Evolutionary conservation across 2,797 vertebrate genomes (phyloP).

Genomic region (Todus mexicanus): DNA sequence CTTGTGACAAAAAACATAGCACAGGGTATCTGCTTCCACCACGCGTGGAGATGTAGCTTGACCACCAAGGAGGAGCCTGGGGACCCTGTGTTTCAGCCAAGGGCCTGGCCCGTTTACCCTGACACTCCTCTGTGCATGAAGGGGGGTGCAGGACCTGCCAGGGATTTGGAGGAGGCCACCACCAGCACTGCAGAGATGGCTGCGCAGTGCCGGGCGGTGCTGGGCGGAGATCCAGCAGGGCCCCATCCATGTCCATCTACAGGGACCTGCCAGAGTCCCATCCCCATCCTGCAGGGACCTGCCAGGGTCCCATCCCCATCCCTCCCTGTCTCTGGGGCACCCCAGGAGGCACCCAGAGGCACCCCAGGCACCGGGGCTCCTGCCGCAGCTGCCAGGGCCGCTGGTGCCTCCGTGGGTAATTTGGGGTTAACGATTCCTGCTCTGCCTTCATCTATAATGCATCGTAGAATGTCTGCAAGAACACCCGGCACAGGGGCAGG

Average conservation of each 20-base stretch:
- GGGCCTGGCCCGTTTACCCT: neutral
- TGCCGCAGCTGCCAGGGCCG: rapidly evolving
- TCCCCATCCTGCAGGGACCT: neutral
- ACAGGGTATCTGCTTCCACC: neutral
- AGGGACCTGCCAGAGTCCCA: neutral
- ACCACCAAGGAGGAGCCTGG: neutral
- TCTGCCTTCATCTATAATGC: neutral
- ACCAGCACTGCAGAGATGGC: neutral
- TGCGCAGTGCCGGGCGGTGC: neutral
- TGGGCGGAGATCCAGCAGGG: too few relatives aligned
- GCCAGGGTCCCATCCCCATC: neutral
- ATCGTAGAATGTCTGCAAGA: rapidly evolving
- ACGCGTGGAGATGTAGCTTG: neutral
- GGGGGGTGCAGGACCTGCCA: neutral
- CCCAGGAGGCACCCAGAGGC: neutral
- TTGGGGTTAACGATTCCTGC: neutral
- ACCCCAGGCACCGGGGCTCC: rapidly evolving
- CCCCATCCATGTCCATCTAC: neutral
- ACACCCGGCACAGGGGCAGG: neutral
- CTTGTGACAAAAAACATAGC: neutral
- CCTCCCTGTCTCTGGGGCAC: neutral
- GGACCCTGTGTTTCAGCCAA: neutral
- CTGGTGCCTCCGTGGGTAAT: neutral
- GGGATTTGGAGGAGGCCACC: neutral
- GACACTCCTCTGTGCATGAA: rapidly evolving